Conservation (phyloP, 2,113 vertebrate species). For the Spheniscus mendiculus region DNA sequence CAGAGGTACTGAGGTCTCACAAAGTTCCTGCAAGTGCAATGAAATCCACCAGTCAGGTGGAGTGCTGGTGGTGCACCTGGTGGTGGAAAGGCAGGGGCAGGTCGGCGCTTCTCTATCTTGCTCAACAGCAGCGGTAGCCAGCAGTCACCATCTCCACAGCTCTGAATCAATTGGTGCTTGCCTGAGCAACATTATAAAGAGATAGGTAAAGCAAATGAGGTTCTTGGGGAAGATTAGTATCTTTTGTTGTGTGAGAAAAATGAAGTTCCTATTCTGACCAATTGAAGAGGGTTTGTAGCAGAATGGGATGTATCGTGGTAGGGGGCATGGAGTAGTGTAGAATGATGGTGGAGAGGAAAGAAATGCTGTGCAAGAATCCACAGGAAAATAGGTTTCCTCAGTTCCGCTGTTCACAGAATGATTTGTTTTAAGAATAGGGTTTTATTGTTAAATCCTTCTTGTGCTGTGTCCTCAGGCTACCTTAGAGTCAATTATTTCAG, state of each 20-base stretch:
- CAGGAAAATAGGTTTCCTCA: background rate
- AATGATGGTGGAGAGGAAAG: background rate
- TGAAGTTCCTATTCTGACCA: background rate
- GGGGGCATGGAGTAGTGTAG: background rate
- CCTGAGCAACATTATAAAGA: background rate
- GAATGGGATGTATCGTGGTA: background rate
- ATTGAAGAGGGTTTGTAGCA: background rate
- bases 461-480: background rate
- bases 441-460: background rate
- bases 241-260: background rate
- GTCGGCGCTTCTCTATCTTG: rapidly evolving
- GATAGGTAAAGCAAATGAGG: background rate
- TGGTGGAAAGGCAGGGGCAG: background rate
- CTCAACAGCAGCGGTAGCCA: background rate
- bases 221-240: background rate
- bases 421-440: background rate
- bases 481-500: background rate
- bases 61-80: background rate
- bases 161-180: background rate
- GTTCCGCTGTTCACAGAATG: background rate
- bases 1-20: background rate
- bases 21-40: background rate
- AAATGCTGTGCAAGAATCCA: background rate
- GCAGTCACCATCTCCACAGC: background rate
- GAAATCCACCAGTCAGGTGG: background rate